A percentile compares a stretch with the other conserved stretches of the same genome.
These are phyloP conservation scores for Petaurus breviceps DNA, from an alignment of 2,113 vertebrate genomes.

Conservation along the genomic window DNA sequence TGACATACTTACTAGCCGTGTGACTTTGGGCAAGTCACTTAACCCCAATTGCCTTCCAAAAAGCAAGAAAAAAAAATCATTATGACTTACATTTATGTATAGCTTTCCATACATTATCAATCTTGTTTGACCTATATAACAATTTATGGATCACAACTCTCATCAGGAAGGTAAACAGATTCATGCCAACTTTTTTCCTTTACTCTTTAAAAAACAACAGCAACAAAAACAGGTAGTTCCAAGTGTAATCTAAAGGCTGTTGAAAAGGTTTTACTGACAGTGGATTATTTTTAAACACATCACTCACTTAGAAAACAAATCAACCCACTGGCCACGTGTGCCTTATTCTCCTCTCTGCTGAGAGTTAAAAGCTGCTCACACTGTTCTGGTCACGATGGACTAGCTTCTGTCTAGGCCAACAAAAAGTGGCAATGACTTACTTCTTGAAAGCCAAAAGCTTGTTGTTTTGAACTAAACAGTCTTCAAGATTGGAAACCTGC, in stretches of 20 bases:
- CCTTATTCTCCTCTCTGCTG: neutral
- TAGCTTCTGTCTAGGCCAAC: neutral
- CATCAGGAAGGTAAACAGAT: neutral
- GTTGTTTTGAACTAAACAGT: conserved; percentile 89
- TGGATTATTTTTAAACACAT: neutral
- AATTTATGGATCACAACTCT: neutral
- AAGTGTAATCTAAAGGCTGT: neutral
- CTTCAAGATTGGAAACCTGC: conserved; percentile 81
- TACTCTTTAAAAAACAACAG: neutral
- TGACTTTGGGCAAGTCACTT: no score
- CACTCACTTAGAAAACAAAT: neutral
- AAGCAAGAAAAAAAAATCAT: neutral
- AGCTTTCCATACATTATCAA: neutral
- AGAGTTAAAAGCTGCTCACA: neutral
- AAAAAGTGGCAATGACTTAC: neutral
- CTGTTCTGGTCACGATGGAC: neutral
- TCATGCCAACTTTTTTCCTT: neutral
- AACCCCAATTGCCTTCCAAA: no score
- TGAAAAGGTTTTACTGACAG: neutral
- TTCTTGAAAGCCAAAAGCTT: conserved; percentile 86
- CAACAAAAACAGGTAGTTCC: neutral
- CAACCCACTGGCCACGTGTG: neutral
- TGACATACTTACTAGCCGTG: no score
- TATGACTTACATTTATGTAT: neutral
- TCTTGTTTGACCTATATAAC: neutral